Base-by-base conservation (phyloP, 2,113 vertebrate species). In the Chloebia gouldiae region DNA sequence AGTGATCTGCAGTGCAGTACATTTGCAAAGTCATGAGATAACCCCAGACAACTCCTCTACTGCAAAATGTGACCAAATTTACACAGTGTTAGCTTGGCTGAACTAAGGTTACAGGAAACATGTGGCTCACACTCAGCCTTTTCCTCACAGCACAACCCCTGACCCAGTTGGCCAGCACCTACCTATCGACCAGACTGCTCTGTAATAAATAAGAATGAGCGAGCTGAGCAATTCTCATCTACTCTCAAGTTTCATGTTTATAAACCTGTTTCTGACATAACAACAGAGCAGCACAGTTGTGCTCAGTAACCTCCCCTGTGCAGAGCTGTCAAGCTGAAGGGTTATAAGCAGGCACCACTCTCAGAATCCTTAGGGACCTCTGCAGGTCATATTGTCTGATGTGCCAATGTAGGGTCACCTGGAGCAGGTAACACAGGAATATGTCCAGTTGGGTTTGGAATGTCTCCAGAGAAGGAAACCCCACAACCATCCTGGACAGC, bases 241-340 rank as follows among this genome's bases (percentile, higher is more conserved):
- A 0, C 4, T 17, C 18, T 71, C 11, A 21, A 15, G 19, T 70
- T 76, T 45, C 21, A 57, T 3, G 5, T 82, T 86, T 28, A 30
- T 27, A 53, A 50, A 22, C 15, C 25, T 13, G 21, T 7, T 39
- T 76, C 60, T 69, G 8, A 42, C 31, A 50, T 7, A 33, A 56
- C 0, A 40, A 40, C 13, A 40, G 40, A 40, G 40, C 40, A 40
- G 0, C 13, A 81, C 2, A 2, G 18, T 5, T 49, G 31, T 70
- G 44, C 57, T 15, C 23, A n/a, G 10, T 30, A 37, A 54, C 2
- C 3, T 18, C 15, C 7, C 15, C 13, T 25, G 12, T 12, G 27
- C 71, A 82, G 40, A 27, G 17, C 27, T 65, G 56, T 28, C 27
- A 40, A 37, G 24, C 18, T 72, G 14, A 61, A 70, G 25, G 6